Conservation (phyloP, 2,888 invertebrate species). For the Melinaea menophilus region DNA sequence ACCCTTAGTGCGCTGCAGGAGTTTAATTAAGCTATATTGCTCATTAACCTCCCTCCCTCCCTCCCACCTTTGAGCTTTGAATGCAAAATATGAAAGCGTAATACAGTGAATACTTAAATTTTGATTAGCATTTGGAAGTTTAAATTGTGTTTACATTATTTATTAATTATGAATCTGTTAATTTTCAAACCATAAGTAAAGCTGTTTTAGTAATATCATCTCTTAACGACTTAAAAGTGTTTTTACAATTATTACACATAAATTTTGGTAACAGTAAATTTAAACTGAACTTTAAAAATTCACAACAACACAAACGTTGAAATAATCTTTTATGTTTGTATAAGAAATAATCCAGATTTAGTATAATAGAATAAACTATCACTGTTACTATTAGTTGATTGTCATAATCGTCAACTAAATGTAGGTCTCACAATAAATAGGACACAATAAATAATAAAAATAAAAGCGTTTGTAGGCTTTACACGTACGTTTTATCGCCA, state of each 20-base stretch:
- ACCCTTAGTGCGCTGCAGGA: slow-evolving; percentile 11
- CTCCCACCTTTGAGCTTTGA: slow-evolving; percentile 14
- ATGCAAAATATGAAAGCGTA: slow-evolving; percentile 4
- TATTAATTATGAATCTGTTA: no score
- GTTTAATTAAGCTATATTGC: slow-evolving; percentile 22
- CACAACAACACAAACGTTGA: not conserved
- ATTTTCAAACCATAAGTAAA: no score
- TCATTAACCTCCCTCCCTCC: slow-evolving; percentile 12
- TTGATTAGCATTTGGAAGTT: not conserved
- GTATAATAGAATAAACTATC: not conserved
- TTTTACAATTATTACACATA: no score
- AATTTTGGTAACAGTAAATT: no score
- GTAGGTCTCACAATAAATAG: slow-evolving; percentile 11
- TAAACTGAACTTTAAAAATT: no score
- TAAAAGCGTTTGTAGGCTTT: slow-evolving; percentile 25
- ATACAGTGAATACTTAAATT: slow-evolving; percentile 11
- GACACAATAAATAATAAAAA: no score
- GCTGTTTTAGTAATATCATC: no score
- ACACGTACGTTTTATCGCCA: slow-evolving; percentile 28
- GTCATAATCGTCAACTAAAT: slow-evolving; percentile 11
- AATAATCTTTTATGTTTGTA: not conserved
- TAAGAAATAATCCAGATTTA: not conserved
- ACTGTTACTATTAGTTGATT: slow-evolving; percentile 11
- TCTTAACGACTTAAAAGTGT: no score
- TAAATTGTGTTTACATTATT: no score